These are phyloP conservation scores for Pantherophis guttatus DNA, from an alignment of 2,113 vertebrate species.

Conservation along the genomic window DNA sequence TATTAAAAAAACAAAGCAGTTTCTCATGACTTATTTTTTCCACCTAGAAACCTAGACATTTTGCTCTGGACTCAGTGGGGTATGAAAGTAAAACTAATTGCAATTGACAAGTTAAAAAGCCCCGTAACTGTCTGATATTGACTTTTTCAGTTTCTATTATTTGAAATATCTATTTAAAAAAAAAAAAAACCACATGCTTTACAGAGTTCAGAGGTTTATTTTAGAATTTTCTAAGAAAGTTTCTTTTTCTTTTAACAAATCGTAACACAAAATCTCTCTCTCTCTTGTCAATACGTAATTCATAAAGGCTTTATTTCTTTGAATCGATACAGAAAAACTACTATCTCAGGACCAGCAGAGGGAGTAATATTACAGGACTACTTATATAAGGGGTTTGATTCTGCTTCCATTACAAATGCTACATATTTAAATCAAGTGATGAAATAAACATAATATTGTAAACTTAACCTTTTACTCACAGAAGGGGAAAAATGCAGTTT, in stretches of 20 bases:
- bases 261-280: not conserved
- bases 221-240: not conserved
- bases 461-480: not conserved
- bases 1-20: not conserved
- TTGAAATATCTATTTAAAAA: not conserved
- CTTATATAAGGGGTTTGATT: not conserved
- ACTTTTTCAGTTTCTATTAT: not conserved
- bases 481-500: not conserved
- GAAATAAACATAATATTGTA: not conserved
- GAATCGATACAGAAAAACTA: not conserved
- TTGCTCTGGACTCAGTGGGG: not conserved
- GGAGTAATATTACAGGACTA: constrained; percentile 39
- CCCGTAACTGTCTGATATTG: not conserved
- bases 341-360: constrained; percentile 46
- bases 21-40: not conserved
- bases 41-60: not conserved
- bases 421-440: not conserved
- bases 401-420: not conserved
- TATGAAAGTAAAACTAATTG: not conserved
- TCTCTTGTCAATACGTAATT: not conserved
- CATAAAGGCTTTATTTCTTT: not conserved
- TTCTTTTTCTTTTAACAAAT: not conserved
- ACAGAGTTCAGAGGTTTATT: not conserved
- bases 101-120: not conserved
- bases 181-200: not conserved